These are phyloP conservation scores for Cottoperca gobio DNA, from an alignment of 2,797 vertebrate genomes.

Conservation along the genomic window DNA sequence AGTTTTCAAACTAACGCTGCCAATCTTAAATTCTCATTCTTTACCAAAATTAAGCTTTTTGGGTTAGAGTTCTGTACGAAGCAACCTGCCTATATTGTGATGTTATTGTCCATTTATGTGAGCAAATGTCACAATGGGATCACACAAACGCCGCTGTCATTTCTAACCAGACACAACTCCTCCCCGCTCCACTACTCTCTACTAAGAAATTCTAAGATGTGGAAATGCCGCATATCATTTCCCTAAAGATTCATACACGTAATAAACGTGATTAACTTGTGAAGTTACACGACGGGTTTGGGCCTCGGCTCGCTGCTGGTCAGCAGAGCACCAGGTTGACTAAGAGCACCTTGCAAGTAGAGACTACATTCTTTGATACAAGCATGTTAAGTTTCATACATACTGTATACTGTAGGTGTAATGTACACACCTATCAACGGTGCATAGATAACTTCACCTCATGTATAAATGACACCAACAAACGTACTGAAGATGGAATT, in stretches of 20 bases:
- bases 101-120: background rate
- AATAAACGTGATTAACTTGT: constrained; percentile 15
- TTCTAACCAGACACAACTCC: background rate
- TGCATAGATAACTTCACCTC: constrained; percentile 77
- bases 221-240: constrained; percentile 17
- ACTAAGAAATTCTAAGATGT: background rate
- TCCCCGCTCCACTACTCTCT: background rate
- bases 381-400: constrained; percentile 63
- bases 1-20: constrained; percentile 24
- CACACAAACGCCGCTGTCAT: background rate
- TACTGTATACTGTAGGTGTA: constrained; percentile 49
- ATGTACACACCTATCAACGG: constrained; percentile 54
- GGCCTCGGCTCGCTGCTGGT: constrained; percentile 46
- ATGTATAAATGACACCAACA: constrained; percentile 52
- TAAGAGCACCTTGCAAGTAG: constrained; percentile 64
- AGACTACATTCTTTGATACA: constrained; percentile 74
- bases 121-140: background rate
- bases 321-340: constrained; percentile 55
- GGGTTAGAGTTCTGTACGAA: background rate
- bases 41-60: background rate
- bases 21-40: background rate
- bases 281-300: constrained; percentile 24
- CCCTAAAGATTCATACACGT: background rate
- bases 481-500: constrained; percentile 72
- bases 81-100: background rate